Evolutionary conservation across 1,140 invertebrate species (phyloP), one percentile per base, ranked within the genome.

Genomic region (Drosophila mojavensis): DNA sequence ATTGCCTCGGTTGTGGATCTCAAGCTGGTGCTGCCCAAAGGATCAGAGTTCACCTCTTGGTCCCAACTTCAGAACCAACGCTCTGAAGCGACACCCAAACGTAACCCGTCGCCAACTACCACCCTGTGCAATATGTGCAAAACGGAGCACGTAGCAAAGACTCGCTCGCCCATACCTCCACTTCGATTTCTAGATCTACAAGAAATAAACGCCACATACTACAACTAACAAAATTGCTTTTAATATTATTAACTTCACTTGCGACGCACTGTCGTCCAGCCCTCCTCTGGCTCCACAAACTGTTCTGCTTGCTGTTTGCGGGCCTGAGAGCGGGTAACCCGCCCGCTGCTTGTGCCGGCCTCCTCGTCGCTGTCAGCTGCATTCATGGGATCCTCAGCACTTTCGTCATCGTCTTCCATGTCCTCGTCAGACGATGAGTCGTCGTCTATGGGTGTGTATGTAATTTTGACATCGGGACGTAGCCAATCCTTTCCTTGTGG

Each of bases 1-100:
- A 81, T 95, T 15, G 93, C 93, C 59, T 96, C 96, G 3, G 95
- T 98, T 61, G 94, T 91, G 50, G 97, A 98, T 93, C 78, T 78
- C 1, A 76, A 81, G 24, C 30, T 90, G n/a, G 55, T 55, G 5
- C 47, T 90, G 2, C 75, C 74, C 5, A 90, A 81, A 10, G 79
- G 66, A 4, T 28, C 53, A 1, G 13, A 69, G 39, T 88, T 86
- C 13, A 56, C 67, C 11, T 77, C 69, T 4, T 90, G 86, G 86
- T 72, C 75, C 0, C 81, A 90, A 53, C 45, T 78, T 3, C 24
- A 78, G 45, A 28, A 0, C 1, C 20, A 64, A 10, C 45, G 59
- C 26, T 5, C 53, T 0, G 26, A 20, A 9, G 3, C 15, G 17
- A 11, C 26, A 11, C 7, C 13, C 4, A 1, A 59, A 1, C 28